Percentiles rank a stretch among this genome's conserved stretches.
Evolutionary conservation across 92 coral and sea anemone genomes (phyloP).

Genomic region (Epizoanthus scotinus): DNA sequence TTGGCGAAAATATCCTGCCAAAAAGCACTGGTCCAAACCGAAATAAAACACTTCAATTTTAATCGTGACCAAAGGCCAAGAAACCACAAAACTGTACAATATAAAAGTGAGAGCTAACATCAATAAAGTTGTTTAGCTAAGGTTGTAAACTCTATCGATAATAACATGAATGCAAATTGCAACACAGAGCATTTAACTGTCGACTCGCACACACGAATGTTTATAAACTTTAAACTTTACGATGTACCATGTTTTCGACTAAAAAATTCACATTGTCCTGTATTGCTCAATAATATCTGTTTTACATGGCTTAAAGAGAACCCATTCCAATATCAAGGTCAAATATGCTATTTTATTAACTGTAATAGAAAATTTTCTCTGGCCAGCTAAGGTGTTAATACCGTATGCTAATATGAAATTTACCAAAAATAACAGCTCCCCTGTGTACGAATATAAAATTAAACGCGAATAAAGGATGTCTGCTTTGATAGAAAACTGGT

Average conservation of each 20-base stretch:
- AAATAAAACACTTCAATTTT: conserved; percentile 25
- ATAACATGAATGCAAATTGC: conserved; percentile 49
- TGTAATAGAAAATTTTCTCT: conserved; percentile 58
- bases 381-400: conserved; percentile 61
- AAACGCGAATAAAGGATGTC: conserved; percentile 4
- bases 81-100: conserved; percentile 36
- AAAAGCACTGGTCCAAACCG: conserved; percentile 13
- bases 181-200: conserved; percentile 23
- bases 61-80: background rate
- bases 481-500: conserved; percentile 24
- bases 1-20: conserved; percentile 16
- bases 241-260: background rate
- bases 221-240: conserved; percentile 19
- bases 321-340: conserved; percentile 30
- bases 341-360: conserved; percentile 45
- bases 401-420: conserved; percentile 58
- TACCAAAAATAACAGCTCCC: conserved; percentile 58
- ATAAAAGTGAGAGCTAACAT: conserved; percentile 4
- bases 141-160: conserved; percentile 38
- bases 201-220: conserved; percentile 24
- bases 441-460: conserved; percentile 46
- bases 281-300: background rate
- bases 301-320: background rate
- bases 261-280: background rate
- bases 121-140: conserved; percentile 32